A percentile compares a stretch with the other conserved stretches of the same genome.
phyloP scores from a whole-genome alignment of 2,888 invertebrate species.

The Volucella bombylans region DNA sequence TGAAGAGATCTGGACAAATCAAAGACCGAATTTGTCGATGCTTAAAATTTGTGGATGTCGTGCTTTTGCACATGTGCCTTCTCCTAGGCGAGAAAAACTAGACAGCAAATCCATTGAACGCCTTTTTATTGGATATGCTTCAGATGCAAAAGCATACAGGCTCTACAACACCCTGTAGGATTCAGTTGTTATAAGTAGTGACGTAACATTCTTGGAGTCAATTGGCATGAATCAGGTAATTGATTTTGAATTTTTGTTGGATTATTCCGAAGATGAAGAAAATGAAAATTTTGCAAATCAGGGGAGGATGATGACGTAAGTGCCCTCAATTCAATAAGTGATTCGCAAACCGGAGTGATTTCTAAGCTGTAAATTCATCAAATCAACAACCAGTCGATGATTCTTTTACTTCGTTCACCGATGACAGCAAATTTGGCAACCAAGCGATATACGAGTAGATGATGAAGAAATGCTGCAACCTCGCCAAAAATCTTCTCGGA shows the following conservation, averaged over 20 bases:
- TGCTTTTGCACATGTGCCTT: neutral
- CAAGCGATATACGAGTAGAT: neutral
- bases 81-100: slow-evolving; percentile 44
- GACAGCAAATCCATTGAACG: slow-evolving; percentile 12
- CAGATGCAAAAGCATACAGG: too few species aligned
- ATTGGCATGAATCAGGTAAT: too few species aligned
- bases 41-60: too few species aligned
- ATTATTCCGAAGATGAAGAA: too few species aligned
- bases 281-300: too few species aligned
- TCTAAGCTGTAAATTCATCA: slow-evolving; percentile 10
- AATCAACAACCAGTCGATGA: slow-evolving; percentile 21
- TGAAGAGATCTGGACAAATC: slow-evolving; percentile 27
- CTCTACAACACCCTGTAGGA: too few species aligned
- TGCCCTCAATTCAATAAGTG: slow-evolving; percentile 26
- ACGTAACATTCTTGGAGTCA: too few species aligned
- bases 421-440: slow-evolving; percentile 28
- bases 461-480: too few species aligned
- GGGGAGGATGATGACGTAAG: neutral
- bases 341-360: slow-evolving; percentile 24
- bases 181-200: too few species aligned
- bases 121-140: too few species aligned
- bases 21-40: neutral
- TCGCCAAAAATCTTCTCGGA: too few species aligned
- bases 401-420: slow-evolving; percentile 1
- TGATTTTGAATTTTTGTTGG: too few species aligned